Base-by-base conservation (phyloP, 2,797 vertebrate species). In the Euphonia xanthogaster region DNA sequence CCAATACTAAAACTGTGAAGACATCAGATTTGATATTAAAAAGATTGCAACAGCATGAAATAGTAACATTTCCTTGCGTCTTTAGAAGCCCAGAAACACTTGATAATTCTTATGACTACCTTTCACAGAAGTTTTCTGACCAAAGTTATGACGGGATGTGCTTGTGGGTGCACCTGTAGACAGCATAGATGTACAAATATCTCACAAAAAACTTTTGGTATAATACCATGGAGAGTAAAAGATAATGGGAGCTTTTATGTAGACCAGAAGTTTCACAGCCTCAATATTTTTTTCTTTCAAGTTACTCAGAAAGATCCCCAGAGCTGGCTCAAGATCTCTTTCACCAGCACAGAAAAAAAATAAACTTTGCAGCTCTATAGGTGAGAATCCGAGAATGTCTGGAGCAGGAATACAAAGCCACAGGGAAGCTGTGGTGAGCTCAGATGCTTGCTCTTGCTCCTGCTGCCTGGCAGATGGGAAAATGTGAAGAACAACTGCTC, bases 391-490 rank as follows among this genome's bases (percentile, higher is more conserved):
- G 80, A 51, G 48, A 88, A 89, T 28, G 35, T 40, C 40, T 96
- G 71, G 62, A 94, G 58, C 71, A 75, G 58, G 58, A 88, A 31
- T 35, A 48, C 25, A 40, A 58, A 88, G 33, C 62, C 58, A 66
- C 40, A 9, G 51, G 73, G 54, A n/a, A 88, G 55, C 55, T 76
- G 40, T 2, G 1, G 80, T 54, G 67, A 82, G 62, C 60, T 96
- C 83, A 66, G 54, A 55, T 82, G 84, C 44, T 72, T 78, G 27
- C 47, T 85, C 33, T 57, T 72, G 14, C 77, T 95, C 47, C 77
- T 66, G 39, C 66, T 87, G 88, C 40, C 71, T 94, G 74, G 63
- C 92, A 96, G 95, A 95, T 93, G 88, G 95, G 70, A 93, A 61
- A 76, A 48, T 77, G 61, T 54, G 79, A 87, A 40, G 86, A 87